Base-by-base conservation (phyloP, 1,140 invertebrate species). In the Pemphigus obesinymphae region DNA sequence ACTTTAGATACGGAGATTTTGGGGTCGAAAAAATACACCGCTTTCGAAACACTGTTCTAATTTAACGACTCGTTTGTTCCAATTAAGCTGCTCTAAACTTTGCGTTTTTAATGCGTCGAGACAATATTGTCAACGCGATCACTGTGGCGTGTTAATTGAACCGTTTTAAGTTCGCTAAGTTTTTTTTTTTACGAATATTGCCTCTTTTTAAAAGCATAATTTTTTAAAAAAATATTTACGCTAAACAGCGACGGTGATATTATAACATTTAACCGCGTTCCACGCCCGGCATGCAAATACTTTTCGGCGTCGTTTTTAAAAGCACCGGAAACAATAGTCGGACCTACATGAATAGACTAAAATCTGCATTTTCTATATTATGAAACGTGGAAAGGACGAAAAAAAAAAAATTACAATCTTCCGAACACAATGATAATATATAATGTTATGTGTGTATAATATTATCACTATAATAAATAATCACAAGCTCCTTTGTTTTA, bases 11-110 rank as follows among this genome's bases (percentile, higher is more conserved):
- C 45, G 26, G 13, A 26, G 76, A 80, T 80, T 80, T 80, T 55
- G 55, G 76, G 53, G 37, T 80, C 43, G 70, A 73, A 78, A 78
- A 37, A 58, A 78, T 43, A 58, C 73, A 10, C 8, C 48, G 34
- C 26, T 53, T 78, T 53, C 48, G 50, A 75, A 50, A 75, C 72
- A 53, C 43, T 53, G 50, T 78, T 78, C 75, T 55, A 78, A 61
- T 80, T 80, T 80, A 80, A 80, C 76, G 76, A 80, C 55, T 80
- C 76, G 76, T 80, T 80, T 80, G 76, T 80, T 80, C 76, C 76
- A 80, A 80, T 80, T 80, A 80, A 63, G 20, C 34, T 20, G 6
- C 34, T 45, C 5, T 78, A 43, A 80, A 80, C 37, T 80, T 80
- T 61, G 26, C 55, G 55, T 40, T 61, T 80, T 43, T 29, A 63